Conservation (phyloP, 2,888 invertebrate genomes). For the Xylota segnis region DNA sequence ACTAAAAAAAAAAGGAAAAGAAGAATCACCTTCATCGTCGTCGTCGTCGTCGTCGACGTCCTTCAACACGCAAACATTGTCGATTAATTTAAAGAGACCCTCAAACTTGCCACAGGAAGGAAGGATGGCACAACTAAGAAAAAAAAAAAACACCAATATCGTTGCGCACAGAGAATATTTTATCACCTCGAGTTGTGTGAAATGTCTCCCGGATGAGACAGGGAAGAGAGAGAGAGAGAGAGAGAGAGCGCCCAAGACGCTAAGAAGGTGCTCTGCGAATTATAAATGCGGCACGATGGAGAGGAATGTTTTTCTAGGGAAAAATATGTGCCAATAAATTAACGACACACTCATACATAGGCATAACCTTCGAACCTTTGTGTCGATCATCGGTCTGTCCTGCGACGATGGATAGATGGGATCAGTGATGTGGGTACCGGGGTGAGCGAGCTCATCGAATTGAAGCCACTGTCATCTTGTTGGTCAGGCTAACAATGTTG, state of each 20-base stretch:
- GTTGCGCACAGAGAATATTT: conserved; percentile 70
- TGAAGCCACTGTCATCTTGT: conserved; percentile 41
- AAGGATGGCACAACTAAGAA: conserved; percentile 33
- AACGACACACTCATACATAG: conserved; percentile 30
- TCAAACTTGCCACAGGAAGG: conserved; percentile 65
- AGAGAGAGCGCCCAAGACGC: background rate
- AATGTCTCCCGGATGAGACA: conserved; percentile 38
- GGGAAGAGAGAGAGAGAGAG: background rate
- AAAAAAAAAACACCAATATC: conserved; percentile 48
- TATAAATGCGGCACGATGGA: conserved; percentile 50
- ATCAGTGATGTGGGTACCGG: conserved; percentile 10
- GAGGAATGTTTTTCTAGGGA: conserved; percentile 55
- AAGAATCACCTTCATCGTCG: conserved; percentile 53
- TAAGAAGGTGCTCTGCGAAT: conserved; percentile 29
- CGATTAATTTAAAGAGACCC: conserved; percentile 73
- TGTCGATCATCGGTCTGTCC: conserved; percentile 66
- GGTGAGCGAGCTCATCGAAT: background rate
- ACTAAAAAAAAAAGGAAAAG: conserved; percentile 23
- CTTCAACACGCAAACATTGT: conserved; percentile 76
- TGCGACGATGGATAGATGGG: conserved; percentile 53
- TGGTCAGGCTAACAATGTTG: conserved; percentile 57
- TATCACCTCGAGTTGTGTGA: conserved; percentile 71
- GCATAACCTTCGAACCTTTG: conserved; percentile 68
- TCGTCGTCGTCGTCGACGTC: conserved; percentile 58
- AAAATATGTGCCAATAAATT: conserved; percentile 74